A percentile compares a stretch with the other conserved stretches of the same genome.
Evolutionary conservation across 2,113 vertebrate species (phyloP).

Genomic region (Patagioenas fasciata): DNA sequence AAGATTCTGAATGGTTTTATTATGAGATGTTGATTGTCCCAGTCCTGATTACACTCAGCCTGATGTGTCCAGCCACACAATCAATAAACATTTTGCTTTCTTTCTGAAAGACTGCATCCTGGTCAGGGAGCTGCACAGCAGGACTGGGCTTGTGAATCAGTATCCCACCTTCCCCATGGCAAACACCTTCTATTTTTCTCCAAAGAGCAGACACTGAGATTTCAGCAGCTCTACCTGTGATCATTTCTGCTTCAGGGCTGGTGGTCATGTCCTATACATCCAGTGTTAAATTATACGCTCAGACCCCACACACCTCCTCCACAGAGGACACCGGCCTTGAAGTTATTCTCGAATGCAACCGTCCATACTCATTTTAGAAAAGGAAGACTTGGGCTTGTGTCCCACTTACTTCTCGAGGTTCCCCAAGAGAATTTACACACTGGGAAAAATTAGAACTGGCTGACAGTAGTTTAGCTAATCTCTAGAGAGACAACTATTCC

Average conservation of each 20-base stretch:
- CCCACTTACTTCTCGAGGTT: not conserved
- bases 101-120: not conserved
- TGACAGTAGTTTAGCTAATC: not conserved
- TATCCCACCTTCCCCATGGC: rapidly evolving
- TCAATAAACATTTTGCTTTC: not conserved
- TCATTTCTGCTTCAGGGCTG: not conserved
- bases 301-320: not conserved
- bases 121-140: not conserved
- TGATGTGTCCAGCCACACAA: not conserved
- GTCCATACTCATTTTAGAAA: not conserved
- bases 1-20: not conserved
- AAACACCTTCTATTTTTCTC: not conserved
- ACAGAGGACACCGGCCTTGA: not conserved
- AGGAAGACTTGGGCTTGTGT: not conserved
- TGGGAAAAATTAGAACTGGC: not conserved
- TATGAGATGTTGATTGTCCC: not conserved
- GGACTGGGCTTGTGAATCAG: not conserved
- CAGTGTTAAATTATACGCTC: not conserved
- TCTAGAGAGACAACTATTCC: not conserved
- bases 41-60: not conserved
- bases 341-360: not conserved
- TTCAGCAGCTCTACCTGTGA: not conserved
- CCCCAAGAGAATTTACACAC: not conserved
- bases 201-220: not conserved
- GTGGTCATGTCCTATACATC: not conserved